Conservation (phyloP, 2,113 vertebrate genomes). For the Psittacus erithacus region DNA sequence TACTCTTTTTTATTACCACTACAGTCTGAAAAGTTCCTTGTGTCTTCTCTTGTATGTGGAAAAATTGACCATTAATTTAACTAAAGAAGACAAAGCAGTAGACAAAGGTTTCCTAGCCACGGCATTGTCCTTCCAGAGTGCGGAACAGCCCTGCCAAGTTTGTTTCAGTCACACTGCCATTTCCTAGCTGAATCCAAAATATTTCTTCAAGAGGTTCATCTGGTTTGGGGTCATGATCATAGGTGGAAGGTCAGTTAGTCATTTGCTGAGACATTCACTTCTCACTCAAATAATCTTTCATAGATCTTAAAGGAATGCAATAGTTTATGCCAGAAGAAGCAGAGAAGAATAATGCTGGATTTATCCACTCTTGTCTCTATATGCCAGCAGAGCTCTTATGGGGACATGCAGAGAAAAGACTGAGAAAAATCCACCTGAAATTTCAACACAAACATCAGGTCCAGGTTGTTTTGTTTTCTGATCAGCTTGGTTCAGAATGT, state of each 20-base stretch:
- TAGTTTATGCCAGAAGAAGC: neutral
- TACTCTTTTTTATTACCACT: neutral
- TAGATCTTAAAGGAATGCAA: conserved; percentile 18
- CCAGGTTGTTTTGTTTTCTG: accelerated
- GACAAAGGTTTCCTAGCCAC: neutral
- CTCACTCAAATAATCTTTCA: conserved; percentile 42
- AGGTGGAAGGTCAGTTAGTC: conserved; percentile 22
- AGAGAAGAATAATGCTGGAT: neutral
- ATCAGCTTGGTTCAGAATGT: neutral
- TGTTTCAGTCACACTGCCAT: neutral
- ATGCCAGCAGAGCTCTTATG: neutral
- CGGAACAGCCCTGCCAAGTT: neutral
- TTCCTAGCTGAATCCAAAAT: conserved; percentile 17
- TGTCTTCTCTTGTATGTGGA: neutral
- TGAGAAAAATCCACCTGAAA: neutral
- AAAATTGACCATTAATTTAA: neutral
- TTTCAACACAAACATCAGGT: accelerated
- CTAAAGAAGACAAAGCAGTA: neutral
- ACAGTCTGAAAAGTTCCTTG: neutral
- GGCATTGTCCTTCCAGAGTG: neutral
- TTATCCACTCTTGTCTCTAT: neutral
- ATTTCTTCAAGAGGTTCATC: conserved; percentile 21
- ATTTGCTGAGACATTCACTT: conserved; percentile 4
- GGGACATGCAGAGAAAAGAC: neutral
- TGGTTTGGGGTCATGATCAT: conserved; percentile 7